phyloP scores from a whole-genome alignment of 2,888 invertebrate species.

The Drosophila peninsularis region DNA sequence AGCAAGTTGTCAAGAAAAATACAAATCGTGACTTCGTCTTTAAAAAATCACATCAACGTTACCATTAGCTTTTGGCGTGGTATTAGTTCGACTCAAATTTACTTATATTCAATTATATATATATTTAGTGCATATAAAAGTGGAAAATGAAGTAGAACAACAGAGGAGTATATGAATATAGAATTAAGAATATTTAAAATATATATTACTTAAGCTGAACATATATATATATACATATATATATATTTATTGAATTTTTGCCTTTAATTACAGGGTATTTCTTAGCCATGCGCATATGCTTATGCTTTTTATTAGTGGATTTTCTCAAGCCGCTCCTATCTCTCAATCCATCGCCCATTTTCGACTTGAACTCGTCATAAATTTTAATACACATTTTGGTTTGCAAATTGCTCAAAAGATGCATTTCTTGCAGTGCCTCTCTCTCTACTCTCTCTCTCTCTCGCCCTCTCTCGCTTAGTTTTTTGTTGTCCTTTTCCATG shows the following conservation, averaged over 20 bases:
- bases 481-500: conserved; percentile 59
- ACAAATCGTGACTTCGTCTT: too few species aligned
- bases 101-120: too few species aligned
- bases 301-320: conserved; percentile 19
- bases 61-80: too few species aligned
- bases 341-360: conserved; percentile 63
- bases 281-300: neutral
- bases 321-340: conserved; percentile 49
- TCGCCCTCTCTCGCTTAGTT: neutral
- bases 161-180: neutral
- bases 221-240: neutral
- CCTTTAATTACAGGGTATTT: conserved; percentile 8
- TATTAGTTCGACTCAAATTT: too few species aligned
- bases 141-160: too few species aligned
- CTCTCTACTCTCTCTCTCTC: neutral
- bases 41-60: too few species aligned
- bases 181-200: neutral
- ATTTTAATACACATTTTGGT: conserved; percentile 81
- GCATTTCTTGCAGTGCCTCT: conserved; percentile 55
- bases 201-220: too few species aligned
- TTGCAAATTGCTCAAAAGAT: conserved; percentile 77
- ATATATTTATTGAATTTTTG: neutral
- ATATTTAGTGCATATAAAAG: too few species aligned
- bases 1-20: too few species aligned
- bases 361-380: conserved; percentile 73